Percentiles rank a stretch among this genome's conserved stretches.
These are phyloP conservation scores for Agonopterix alstromeriana DNA, from an alignment of 2,888 invertebrate genomes.

Conservation along the genomic window DNA sequence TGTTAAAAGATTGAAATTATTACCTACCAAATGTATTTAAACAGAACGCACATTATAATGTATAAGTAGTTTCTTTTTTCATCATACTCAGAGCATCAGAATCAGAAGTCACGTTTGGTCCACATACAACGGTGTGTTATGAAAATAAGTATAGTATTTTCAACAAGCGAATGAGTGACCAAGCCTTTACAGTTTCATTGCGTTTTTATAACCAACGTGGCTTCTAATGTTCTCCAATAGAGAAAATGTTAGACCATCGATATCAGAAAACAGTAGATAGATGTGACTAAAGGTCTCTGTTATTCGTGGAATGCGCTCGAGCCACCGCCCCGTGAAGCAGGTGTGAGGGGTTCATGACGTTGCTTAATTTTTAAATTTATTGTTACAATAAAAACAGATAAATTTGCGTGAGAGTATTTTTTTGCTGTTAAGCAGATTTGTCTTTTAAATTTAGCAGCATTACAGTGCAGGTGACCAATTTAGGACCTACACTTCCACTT, in stretches of 20 bases:
- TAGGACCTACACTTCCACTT: too few relatives aligned
- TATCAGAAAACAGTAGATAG: not conserved
- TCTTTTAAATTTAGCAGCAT: too few relatives aligned
- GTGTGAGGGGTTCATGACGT: too few relatives aligned
- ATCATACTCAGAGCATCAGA: not conserved
- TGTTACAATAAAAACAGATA: too few relatives aligned
- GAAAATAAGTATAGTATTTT: conserved; percentile 12
- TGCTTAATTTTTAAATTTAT: too few relatives aligned
- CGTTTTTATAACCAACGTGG: conserved; percentile 26
- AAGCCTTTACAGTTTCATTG: conserved; percentile 17
- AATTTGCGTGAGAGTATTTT: too few relatives aligned
- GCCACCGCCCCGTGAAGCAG: too few relatives aligned
- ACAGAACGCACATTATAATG: conserved; percentile 60
- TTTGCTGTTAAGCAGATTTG: too few relatives aligned
- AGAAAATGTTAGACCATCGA: conserved; percentile 49
- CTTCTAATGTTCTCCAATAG: conserved; percentile 24
- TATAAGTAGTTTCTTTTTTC: not conserved
- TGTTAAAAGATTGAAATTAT: conserved; percentile 35
- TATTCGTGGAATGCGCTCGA: too few relatives aligned
- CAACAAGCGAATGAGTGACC: conserved; percentile 20
- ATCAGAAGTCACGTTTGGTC: conserved; percentile 21
- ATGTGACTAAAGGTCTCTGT: too few relatives aligned
- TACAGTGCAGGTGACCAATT: too few relatives aligned
- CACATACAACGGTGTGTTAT: conserved; percentile 19
- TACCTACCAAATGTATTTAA: conserved; percentile 49